Base-by-base conservation (phyloP, 2,113 vertebrate genomes). In the Chaetorhynchus papuensis region DNA sequence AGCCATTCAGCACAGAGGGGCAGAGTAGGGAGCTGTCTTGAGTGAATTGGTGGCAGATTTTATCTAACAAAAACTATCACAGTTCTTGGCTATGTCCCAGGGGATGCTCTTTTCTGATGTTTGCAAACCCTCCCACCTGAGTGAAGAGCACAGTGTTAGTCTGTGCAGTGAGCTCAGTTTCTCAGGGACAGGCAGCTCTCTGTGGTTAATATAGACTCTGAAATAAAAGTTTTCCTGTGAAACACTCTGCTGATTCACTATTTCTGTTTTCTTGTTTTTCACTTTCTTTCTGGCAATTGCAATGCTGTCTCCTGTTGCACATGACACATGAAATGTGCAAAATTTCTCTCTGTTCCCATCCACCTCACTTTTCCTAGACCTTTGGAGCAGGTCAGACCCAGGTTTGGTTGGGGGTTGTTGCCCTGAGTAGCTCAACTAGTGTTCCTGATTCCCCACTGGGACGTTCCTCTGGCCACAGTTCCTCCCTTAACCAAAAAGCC, bases 251-350 rank as follows among this genome's bases (percentile, higher is more conserved):
- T 93, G 74, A 89, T 83, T 91, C 93, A 90, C 39, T 76, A 3
- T 79, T 92, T 84, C 77, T 94, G 66, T 91, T 95, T 80, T 92
- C 35, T 18, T 76, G 61, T 76, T 93, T 89, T 89, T 86, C 65
- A n/a, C 53, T 80, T 91, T 80, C 53, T 57, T 79, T 53, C 82
- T 94, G 72, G 65, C 54, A 47, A 39, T 63, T 50, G 31, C 45
- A 47, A 18, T 35, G 57, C 15, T 0, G 0, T 70, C 70, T 56
- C 56, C 18, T 10, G 6, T 33, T 56, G 47, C 26, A 49, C 11
- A 23, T 54, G 49, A 31, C 26, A 12, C 22, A 31, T 31, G 21
- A 69, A 35, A 35, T 23, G 18, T 42, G 31, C 53, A 77, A 68
- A 63, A 26, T 41, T 70, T 52, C 66, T 44, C 24, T 66, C 45